A percentile compares a stretch with the other conserved stretches of the same genome.
These are phyloP conservation scores for Drosophila longiperda DNA, from an alignment of 2,888 invertebrate genomes.

Conservation along the genomic window DNA sequence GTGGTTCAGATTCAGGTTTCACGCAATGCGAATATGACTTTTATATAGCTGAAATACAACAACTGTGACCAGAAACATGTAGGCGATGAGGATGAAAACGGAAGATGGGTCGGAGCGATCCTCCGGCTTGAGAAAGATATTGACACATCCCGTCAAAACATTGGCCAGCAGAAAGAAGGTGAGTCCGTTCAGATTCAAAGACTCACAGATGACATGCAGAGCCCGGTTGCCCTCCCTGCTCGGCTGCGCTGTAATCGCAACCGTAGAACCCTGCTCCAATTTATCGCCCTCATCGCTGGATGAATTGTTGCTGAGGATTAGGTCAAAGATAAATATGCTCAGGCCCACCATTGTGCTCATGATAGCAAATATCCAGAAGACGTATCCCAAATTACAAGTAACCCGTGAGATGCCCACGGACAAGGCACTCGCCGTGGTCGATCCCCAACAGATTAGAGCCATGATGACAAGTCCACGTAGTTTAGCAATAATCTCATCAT, in stretches of 20 bases:
- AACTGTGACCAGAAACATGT: slow-evolving; percentile 86
- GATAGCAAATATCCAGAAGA: slow-evolving; percentile 91
- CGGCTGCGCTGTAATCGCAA: too few species aligned
- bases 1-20: neutral
- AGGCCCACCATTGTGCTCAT: slow-evolving; percentile 87
- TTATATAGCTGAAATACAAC: slow-evolving; percentile 67
- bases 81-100: slow-evolving; percentile 87
- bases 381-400: slow-evolving; percentile 93
- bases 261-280: slow-evolving; percentile 41
- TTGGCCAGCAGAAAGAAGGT: slow-evolving; percentile 93
- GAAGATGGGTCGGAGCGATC: slow-evolving; percentile 84
- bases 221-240: neutral
- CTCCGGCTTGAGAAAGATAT: slow-evolving; percentile 89
- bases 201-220: slow-evolving; percentile 83
- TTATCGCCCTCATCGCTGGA: slow-evolving; percentile 73
- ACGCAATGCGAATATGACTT: slow-evolving; percentile 78
- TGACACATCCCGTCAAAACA: slow-evolving; percentile 92
- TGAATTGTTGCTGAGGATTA: slow-evolving; percentile 55
- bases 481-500: slow-evolving; percentile 72
- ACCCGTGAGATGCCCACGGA: slow-evolving; percentile 90
- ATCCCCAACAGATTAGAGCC: slow-evolving; percentile 84
- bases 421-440: slow-evolving; percentile 85
- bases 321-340: slow-evolving; percentile 86
- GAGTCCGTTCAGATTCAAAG: slow-evolving; percentile 93
- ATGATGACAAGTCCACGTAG: slow-evolving; percentile 63